These are phyloP conservation scores for Lathamus discolor DNA, from an alignment of 2,113 vertebrate genomes.

Conservation along the genomic window DNA sequence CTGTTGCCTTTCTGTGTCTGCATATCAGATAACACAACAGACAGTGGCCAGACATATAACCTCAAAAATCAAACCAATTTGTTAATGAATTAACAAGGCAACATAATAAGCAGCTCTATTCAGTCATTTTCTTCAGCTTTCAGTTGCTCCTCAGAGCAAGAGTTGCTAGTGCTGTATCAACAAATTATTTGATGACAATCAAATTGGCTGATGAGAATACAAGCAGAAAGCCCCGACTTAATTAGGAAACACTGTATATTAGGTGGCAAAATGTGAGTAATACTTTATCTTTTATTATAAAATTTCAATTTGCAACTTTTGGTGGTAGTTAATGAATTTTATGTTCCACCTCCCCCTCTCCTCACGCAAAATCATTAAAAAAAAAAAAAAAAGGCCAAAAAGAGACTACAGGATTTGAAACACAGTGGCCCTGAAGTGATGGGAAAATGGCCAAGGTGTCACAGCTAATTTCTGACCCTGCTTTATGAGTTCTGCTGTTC, in stretches of 20 bases:
- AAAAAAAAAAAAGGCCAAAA: conserved; percentile 54
- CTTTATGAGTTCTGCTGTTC: conserved; percentile 79
- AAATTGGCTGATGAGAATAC: conserved; percentile 53
- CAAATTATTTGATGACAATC: conserved; percentile 54
- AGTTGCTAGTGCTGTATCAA: conserved; percentile 38
- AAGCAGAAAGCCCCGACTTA: conserved; percentile 26
- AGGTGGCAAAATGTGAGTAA: conserved; percentile 50
- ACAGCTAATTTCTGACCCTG: conserved; percentile 80
- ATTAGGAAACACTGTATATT: conserved; percentile 33
- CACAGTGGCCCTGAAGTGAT: conserved; percentile 74
- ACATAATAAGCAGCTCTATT: conserved; percentile 3
- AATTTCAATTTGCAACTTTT: conserved; percentile 49
- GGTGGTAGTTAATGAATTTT: not conserved
- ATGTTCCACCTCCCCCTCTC: not conserved
- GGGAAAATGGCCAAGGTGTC: conserved; percentile 81
- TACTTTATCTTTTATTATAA: conserved; percentile 51
- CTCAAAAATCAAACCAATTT: conserved; percentile 52
- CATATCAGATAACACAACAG: conserved; percentile 18
- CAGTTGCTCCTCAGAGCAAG: conserved; percentile 25
- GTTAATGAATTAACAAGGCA: conserved; percentile 46
- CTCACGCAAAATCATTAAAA: not conserved
- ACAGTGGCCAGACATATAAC: conserved; percentile 25
- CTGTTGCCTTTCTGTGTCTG: conserved; percentile 22
- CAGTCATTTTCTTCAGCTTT: not conserved
- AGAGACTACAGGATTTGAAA: conserved; percentile 70